A percentile compares a stretch with the other conserved stretches of the same genome.
Evolutionary conservation across 2,797 vertebrate species (phyloP).

Genomic region (Hypotaenidia philippensis): DNA sequence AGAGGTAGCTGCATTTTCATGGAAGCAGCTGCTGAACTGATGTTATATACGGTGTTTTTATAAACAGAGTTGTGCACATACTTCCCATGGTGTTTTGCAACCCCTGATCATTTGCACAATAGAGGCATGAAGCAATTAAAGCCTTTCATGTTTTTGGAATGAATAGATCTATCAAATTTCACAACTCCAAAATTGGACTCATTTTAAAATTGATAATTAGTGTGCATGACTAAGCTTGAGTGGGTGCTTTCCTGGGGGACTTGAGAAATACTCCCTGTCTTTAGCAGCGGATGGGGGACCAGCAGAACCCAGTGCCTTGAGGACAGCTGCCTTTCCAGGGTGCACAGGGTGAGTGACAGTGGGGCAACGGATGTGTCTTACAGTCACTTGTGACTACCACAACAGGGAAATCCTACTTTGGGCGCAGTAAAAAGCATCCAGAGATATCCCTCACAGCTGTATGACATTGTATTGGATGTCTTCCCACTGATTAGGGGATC

Average conservation of each 20-base stretch:
- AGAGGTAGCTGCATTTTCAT: neutral
- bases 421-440: neutral
- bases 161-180: constrained; percentile 44
- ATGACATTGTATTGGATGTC: neutral
- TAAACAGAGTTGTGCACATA: neutral
- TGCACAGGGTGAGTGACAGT: neutral
- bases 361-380: neutral
- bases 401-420: neutral
- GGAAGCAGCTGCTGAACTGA: neutral
- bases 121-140: constrained; percentile 20
- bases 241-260: constrained; percentile 9
- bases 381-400: neutral
- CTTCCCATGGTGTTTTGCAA: constrained; percentile 17
- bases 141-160: constrained; percentile 18
- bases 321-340: neutral
- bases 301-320: neutral
- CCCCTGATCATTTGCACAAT: constrained; percentile 24
- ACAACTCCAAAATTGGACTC: neutral
- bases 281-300: neutral
- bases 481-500: neutral
- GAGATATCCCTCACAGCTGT: neutral
- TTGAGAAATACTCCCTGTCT: neutral
- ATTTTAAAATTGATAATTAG: constrained; percentile 50
- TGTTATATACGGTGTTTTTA: neutral
- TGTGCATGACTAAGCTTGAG: constrained; percentile 42